Base-by-base conservation (phyloP, 2,888 invertebrate species). In the Drosophila subsilvestris region DNA sequence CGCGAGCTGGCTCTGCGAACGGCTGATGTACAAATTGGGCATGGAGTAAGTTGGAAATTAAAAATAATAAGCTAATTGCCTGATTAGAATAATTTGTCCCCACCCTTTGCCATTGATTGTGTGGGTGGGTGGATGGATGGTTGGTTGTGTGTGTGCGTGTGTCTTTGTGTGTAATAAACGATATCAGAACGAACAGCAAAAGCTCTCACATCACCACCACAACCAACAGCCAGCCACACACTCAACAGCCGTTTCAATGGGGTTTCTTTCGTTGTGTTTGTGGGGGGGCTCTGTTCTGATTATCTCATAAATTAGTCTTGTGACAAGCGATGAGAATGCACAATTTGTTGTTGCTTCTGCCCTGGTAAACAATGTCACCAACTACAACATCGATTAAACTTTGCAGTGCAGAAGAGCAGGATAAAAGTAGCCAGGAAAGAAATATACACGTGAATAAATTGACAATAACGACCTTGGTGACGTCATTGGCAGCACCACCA, bases 241-340 rank as follows among this genome's bases (percentile, higher is more conserved):
- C 49, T 22, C 22, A 22, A 45, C 45, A 65, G 17, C 17, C 20
- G 29, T 45, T 22, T 10, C 20, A 10, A 18, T 17, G 37, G 49
- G 63, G 51, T 48, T 56, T 63, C 17, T 45, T 56, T 63, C 17
- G 18, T 1, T 37, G 45, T 45, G 73, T 65, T 63, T 65, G 61
- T 45, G 84, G 65, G 78, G 51, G 74, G 74, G 6, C 37, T 37
- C 7, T 37, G n/a, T 78, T 75, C 73, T 82, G 86, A 90, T 90
- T 90, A 87, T 87, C 80, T 83, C 82, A 83, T 78, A 79, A 86
- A 89, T 86, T 78, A 84, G 88, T 90, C 89, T 90, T 87, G 90
- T 90, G 91, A 90, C 89, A 89, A 78, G 75, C 79, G 78, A 76
- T 79, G 82, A 86, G 83, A 79, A 75, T 63, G 59, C 60, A 75